phyloP scores from a whole-genome alignment of 2,888 invertebrate species.

The Pocota personata region DNA sequence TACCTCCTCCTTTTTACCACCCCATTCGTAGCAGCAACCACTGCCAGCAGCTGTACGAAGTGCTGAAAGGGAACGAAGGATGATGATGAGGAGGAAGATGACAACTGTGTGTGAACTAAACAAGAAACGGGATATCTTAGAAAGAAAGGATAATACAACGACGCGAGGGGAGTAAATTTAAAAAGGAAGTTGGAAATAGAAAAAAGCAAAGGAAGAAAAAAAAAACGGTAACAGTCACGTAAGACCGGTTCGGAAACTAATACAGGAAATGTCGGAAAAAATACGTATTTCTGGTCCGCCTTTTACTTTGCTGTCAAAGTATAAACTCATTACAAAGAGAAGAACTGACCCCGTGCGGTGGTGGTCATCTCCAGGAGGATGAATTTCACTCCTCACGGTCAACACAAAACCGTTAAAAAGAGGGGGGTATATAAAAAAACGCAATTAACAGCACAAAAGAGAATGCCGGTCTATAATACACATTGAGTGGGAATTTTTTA shows the following conservation, averaged over 20 bases:
- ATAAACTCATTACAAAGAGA: slow-evolving; percentile 50
- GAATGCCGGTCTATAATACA: slow-evolving; percentile 40
- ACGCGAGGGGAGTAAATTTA: slow-evolving; percentile 12
- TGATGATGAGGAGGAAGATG: neutral
- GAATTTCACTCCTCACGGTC: slow-evolving; percentile 23
- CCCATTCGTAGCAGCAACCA: slow-evolving; percentile 42
- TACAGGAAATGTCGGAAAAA: slow-evolving; percentile 61
- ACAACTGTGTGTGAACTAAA: slow-evolving; percentile 29
- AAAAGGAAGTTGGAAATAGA: slow-evolving; percentile 27
- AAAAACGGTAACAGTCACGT: slow-evolving; percentile 51
- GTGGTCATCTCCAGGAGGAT: slow-evolving; percentile 33
- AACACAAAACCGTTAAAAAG: neutral
- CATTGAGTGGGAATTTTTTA: slow-evolving; percentile 1
- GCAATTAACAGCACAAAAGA: slow-evolving; percentile 61
- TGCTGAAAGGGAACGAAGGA: neutral
- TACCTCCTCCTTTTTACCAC: slow-evolving; percentile 13
- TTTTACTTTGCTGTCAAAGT: slow-evolving; percentile 25
- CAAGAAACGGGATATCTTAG: slow-evolving; percentile 40
- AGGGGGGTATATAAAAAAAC: neutral
- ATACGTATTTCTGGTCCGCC: neutral
- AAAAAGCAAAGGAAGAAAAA: neutral
- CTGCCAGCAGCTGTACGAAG: slow-evolving; percentile 58
- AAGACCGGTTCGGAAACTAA: slow-evolving; percentile 69
- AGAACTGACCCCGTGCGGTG: slow-evolving; percentile 38
- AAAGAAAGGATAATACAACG: slow-evolving; percentile 40